Conservation (phyloP, 1,140 invertebrate species). For the Drosophila willistoni region DNA sequence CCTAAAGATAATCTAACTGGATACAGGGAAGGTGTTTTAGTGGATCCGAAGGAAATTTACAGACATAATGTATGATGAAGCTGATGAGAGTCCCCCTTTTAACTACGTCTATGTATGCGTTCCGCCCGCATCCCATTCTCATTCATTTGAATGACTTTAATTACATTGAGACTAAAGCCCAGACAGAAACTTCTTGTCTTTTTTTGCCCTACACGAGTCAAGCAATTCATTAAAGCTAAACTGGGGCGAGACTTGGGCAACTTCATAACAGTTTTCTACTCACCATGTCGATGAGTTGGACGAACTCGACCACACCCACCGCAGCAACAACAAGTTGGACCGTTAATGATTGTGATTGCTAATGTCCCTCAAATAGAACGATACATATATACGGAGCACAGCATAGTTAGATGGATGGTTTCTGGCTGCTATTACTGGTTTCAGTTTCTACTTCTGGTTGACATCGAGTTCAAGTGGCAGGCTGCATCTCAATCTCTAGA, state of each 20-base stretch:
- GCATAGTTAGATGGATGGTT: conserved; percentile 42
- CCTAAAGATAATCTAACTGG: conserved; percentile 42
- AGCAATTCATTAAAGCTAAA: conserved; percentile 74
- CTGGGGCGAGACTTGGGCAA: conserved; percentile 35
- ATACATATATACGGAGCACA: conserved; percentile 2
- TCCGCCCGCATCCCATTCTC: conserved; percentile 4
- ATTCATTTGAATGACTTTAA: conserved; percentile 48
- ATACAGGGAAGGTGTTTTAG: background rate
- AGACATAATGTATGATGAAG: no score
- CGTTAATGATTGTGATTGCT: conserved; percentile 76
- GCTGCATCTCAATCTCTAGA: conserved; percentile 74
- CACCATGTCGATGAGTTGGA: conserved; percentile 32
- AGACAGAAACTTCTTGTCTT: conserved; percentile 43
- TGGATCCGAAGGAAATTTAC: no score
- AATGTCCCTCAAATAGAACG: conserved; percentile 51
- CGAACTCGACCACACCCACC: conserved; percentile 42
- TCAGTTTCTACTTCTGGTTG: conserved; percentile 32
- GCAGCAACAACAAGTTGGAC: conserved; percentile 18
- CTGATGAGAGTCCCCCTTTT: background rate
- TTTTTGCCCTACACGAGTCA: conserved; percentile 33
- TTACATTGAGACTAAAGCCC: conserved; percentile 47
- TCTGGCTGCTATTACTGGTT: conserved; percentile 14
- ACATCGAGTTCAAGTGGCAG: conserved; percentile 65
- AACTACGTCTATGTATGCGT: conserved; percentile 18
- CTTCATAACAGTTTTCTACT: conserved; percentile 54